A percentile compares a stretch with the other conserved stretches of the same genome.
Conservation (phyloP, 2,113 vertebrate genomes). For the Rhinichthys klamathensis region DNA sequence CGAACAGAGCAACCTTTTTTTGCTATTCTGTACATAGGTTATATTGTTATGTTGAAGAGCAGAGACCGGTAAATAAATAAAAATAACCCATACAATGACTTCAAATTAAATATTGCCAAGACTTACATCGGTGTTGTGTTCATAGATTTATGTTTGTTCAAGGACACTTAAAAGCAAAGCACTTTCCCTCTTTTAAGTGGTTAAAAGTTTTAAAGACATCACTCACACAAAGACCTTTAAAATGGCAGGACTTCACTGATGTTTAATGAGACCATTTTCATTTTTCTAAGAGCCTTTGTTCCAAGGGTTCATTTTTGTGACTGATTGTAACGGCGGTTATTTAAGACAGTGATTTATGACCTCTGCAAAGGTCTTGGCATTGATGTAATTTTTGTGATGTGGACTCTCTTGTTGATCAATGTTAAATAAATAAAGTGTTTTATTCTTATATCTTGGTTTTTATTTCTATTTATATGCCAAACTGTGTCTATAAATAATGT, state of each 20-base stretch:
- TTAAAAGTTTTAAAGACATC: conserved; percentile 38
- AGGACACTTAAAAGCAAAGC: conserved; percentile 31
- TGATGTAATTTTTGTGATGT: conserved; percentile 65
- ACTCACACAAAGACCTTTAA: conserved; percentile 44
- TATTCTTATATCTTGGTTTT: conserved; percentile 59
- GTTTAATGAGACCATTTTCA: conserved; percentile 56
- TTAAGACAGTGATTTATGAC: conserved; percentile 70
- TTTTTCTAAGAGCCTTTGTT: conserved; percentile 61
- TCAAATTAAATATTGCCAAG: conserved; percentile 58
- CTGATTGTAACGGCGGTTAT: conserved; percentile 60
- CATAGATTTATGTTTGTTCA: not conserved
- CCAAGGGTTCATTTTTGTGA: conserved; percentile 54
- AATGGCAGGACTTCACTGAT: conserved; percentile 41
- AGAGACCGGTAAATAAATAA: conserved; percentile 33
- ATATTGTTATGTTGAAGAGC: conserved; percentile 34
- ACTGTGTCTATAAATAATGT: conserved; percentile 27
- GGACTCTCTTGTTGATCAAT: conserved; percentile 69
- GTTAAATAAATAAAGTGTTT: conserved; percentile 75
- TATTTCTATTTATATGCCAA: conserved; percentile 55
- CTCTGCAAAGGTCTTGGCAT: conserved; percentile 64
- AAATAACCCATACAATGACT: conserved; percentile 37
- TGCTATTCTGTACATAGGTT: conserved; percentile 50
- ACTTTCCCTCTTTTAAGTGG: conserved; percentile 38
- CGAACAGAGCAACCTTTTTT: conserved; percentile 56
- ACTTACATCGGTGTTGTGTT: conserved; percentile 45